Evolutionary conservation across 2,113 vertebrate species (phyloP).

Genomic region (Hemiscyllium ocellatum): DNA sequence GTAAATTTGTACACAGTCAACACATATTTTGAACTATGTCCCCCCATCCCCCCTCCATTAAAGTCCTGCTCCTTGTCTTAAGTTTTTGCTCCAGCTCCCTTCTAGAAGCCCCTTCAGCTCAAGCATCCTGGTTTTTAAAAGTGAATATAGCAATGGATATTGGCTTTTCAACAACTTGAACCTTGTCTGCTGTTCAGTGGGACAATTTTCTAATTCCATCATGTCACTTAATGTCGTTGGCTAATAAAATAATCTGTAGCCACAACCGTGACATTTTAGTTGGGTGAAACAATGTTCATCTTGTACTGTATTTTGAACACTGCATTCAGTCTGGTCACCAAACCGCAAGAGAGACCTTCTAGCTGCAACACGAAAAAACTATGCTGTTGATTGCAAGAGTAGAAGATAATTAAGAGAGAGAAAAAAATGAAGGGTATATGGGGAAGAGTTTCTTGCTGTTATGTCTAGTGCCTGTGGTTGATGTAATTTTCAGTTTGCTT

Average conservation of each 20-base stretch:
- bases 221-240: too few relatives aligned
- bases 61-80: too few relatives aligned
- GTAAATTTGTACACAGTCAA: too few relatives aligned
- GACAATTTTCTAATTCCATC: too few relatives aligned
- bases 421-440: background rate
- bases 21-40: too few relatives aligned
- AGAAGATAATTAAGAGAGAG: background rate
- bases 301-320: background rate
- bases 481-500: background rate
- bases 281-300: background rate
- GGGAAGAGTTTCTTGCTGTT: background rate
- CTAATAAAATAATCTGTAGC: background rate
- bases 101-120: too few relatives aligned
- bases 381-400: background rate
- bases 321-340: background rate
- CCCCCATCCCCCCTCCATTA: too few relatives aligned
- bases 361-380: background rate
- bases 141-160: too few relatives aligned
- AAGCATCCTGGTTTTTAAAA: too few relatives aligned
- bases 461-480: background rate
- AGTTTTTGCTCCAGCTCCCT: too few relatives aligned
- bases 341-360: background rate
- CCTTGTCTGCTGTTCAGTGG: background rate
- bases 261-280: background rate
- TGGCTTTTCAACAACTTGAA: background rate